Evolutionary conservation across 2,113 vertebrate species (phyloP).

Genomic region (Corythoichthys haematopterus): DNA sequence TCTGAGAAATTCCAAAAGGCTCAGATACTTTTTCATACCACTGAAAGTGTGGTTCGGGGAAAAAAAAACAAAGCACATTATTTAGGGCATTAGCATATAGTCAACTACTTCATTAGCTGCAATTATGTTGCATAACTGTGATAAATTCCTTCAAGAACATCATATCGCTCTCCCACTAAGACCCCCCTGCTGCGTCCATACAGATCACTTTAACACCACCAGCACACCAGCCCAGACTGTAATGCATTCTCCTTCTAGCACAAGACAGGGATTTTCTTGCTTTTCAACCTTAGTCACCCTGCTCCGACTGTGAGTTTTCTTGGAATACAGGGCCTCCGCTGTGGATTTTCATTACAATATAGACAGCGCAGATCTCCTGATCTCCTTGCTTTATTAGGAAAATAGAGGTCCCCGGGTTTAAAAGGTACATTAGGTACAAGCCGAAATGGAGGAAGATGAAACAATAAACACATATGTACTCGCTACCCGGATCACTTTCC

Average conservation of each 20-base stretch:
- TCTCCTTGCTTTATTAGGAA: slow-evolving; percentile 41
- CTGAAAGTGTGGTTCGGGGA: no score
- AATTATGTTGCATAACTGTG: slow-evolving; percentile 34
- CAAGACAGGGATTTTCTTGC: slow-evolving; percentile 43
- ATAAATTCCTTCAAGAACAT: slow-evolving; percentile 32
- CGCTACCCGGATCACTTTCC: background rate
- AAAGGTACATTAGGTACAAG: background rate
- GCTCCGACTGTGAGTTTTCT: slow-evolving; percentile 47
- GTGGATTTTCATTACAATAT: slow-evolving; percentile 57
- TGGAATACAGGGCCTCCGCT: slow-evolving; percentile 45
- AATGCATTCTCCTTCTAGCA: slow-evolving; percentile 51
- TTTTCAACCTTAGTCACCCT: slow-evolving; percentile 41
- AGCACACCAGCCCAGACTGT: slow-evolving; percentile 30
- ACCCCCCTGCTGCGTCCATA: slow-evolving; percentile 27
- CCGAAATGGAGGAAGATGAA: background rate
- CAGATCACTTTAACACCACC: slow-evolving; percentile 44
- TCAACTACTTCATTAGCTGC: slow-evolving; percentile 12
- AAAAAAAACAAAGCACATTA: no score
- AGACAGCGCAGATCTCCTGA: slow-evolving; percentile 43
- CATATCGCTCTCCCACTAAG: slow-evolving; percentile 41
- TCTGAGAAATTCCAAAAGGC: no score
- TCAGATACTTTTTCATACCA: no score
- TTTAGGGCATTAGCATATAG: background rate
- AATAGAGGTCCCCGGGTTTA: slow-evolving; percentile 44
- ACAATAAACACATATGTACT: no score